A percentile compares a stretch with the other conserved stretches of the same genome.
phyloP scores from a whole-genome alignment of 1,140 invertebrate species.

The Mactra quadrangularis region DNA sequence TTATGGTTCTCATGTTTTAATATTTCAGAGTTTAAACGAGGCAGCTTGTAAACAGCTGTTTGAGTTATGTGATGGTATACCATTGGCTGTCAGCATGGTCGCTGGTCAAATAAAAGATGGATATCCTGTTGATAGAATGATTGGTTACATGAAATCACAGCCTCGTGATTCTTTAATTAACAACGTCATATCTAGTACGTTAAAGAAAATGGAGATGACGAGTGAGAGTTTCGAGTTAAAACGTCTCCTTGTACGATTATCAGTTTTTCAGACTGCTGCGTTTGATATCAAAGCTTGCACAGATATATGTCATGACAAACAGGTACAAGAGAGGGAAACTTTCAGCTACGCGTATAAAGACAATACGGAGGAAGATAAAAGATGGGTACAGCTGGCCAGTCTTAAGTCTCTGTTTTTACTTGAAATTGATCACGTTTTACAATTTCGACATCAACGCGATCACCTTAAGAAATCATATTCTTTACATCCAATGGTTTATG shows the following conservation, averaged over 20 bases:
- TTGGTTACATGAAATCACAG: background rate
- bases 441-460: background rate
- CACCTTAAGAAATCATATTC: background rate
- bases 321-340: background rate
- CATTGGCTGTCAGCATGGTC: constrained; percentile 14
- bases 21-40: too few relatives aligned
- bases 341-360: background rate
- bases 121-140: background rate
- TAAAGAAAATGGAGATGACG: background rate
- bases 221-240: background rate
- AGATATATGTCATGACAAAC: background rate
- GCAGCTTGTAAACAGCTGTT: background rate
- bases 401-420: constrained; percentile 20
- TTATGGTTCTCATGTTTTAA: too few relatives aligned
- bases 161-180: background rate
- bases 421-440: background rate
- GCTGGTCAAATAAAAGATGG: constrained; percentile 14
- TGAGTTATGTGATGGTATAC: constrained; percentile 17
- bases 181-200: background rate
- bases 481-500: constrained; percentile 18
- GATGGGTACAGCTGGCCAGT: background rate
- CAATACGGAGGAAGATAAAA: background rate
- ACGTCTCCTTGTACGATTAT: background rate
- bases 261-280: constrained; percentile 22
- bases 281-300: constrained; percentile 23